Conservation (phyloP, 2,797 vertebrate species). For the Sebastes iracundus region DNA sequence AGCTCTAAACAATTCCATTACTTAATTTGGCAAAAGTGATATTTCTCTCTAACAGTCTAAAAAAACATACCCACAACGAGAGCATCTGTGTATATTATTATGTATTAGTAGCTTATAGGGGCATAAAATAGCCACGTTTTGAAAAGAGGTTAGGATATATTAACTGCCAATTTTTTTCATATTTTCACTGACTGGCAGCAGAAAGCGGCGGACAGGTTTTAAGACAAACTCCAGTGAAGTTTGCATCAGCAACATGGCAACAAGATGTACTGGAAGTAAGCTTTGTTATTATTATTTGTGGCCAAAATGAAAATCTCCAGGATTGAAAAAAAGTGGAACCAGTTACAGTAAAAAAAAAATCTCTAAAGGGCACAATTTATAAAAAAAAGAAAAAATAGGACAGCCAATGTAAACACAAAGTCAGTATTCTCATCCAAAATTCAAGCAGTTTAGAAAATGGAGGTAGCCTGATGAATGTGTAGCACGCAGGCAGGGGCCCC, state of each 20-base stretch:
- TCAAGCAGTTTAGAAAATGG: constrained; percentile 52
- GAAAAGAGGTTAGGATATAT: background rate
- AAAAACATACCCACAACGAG: background rate
- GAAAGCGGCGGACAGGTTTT: background rate
- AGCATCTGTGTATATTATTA: background rate
- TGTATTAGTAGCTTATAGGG: background rate
- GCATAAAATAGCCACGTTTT: background rate
- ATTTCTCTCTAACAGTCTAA: background rate
- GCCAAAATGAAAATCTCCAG: background rate
- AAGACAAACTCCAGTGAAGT: background rate
- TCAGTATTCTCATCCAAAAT: constrained; percentile 35
- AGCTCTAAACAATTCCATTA: background rate
- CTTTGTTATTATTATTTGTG: background rate
- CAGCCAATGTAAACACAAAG: constrained; percentile 41
- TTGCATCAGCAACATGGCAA: background rate
- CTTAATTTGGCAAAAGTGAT: background rate
- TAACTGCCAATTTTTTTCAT: background rate
- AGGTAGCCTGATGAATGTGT: constrained; percentile 52
- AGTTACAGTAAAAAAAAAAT: constrained; percentile 33
- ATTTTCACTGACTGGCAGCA: constrained; percentile 4
- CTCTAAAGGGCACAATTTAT: constrained; percentile 41
- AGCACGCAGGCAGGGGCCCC: background rate
- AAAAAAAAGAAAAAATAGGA: constrained; percentile 2
- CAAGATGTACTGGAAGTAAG: background rate
- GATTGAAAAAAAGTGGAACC: background rate